phyloP scores from a whole-genome alignment of 2,113 vertebrate species.

The Trochalopteron elliotii region DNA sequence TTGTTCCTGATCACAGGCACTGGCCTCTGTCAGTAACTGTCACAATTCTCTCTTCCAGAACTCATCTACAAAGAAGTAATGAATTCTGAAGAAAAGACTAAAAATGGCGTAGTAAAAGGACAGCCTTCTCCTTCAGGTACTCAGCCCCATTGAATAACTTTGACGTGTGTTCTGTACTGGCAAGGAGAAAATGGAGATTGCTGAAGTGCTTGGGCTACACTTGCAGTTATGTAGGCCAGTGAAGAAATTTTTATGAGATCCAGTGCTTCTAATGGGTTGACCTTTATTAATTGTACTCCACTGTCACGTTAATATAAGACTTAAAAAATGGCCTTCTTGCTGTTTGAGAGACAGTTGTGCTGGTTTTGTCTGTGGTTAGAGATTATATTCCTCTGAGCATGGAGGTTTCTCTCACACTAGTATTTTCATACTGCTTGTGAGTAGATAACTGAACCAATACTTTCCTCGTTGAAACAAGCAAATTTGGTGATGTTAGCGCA shows the following conservation, averaged over 20 bases:
- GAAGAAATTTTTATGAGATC: neutral
- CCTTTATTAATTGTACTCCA: neutral
- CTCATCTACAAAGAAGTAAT: slow-evolving; percentile 99
- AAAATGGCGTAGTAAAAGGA: slow-evolving; percentile 99
- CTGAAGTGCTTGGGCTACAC: neutral
- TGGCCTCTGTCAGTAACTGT: neutral
- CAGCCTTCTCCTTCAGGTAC: slow-evolving; percentile 99
- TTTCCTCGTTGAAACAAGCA: neutral
- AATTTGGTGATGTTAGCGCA: neutral
- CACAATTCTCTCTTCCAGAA: slow-evolving; percentile 77
- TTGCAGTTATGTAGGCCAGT: neutral
- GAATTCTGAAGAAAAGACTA: slow-evolving; percentile 99
- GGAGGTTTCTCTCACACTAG: neutral
- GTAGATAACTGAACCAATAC: neutral
- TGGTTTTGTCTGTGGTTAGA: neutral
- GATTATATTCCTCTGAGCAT: neutral
- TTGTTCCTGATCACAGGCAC: neutral
- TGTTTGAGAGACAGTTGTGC: neutral
- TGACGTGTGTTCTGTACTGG: neutral
- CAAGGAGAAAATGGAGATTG: neutral
- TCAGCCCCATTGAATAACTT: slow-evolving; percentile 75
- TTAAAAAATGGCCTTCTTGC: neutral
- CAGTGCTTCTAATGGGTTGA: neutral
- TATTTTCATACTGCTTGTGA: neutral
- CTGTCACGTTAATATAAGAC: neutral